phyloP scores from a whole-genome alignment of 2,797 vertebrate species.

The Parambassis ranga region DNA sequence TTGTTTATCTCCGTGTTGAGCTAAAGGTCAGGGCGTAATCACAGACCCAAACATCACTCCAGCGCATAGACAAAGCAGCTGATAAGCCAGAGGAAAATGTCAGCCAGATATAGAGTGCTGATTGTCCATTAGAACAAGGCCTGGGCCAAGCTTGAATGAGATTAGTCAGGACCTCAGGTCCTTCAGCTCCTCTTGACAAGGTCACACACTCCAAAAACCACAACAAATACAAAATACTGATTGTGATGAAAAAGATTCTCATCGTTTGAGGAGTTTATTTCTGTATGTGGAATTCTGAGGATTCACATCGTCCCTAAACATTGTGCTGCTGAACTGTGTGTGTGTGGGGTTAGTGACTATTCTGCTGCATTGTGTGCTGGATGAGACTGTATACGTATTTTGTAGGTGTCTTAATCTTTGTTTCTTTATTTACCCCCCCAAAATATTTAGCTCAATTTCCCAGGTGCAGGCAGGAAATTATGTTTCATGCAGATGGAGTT shows the following conservation, averaged over 20 bases:
- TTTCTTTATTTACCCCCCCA: not conserved
- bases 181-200: constrained; percentile 47
- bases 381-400: not conserved
- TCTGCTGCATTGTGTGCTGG: too few species aligned
- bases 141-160: constrained; percentile 46
- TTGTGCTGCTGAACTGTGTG: too few species aligned
- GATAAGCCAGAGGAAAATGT: constrained; percentile 77
- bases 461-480: constrained; percentile 24
- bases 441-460: constrained; percentile 29
- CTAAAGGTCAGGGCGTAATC: constrained; percentile 78
- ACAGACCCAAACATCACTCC: constrained; percentile 69
- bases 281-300: not conserved
- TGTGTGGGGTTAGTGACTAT: not conserved
- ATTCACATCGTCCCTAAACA: not conserved
- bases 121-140: constrained; percentile 72
- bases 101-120: constrained; percentile 72
- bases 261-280: not conserved
- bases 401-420: not conserved
- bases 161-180: constrained; percentile 31
- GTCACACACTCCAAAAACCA: constrained; percentile 41
- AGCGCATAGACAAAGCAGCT: constrained; percentile 63
- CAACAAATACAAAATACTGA: constrained; percentile 6
- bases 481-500: constrained; percentile 19
- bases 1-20: constrained; percentile 60
- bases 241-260: not conserved